Evolutionary conservation across 2,797 vertebrate genomes (phyloP).

Genomic region (Poeciliopsis turneri): DNA sequence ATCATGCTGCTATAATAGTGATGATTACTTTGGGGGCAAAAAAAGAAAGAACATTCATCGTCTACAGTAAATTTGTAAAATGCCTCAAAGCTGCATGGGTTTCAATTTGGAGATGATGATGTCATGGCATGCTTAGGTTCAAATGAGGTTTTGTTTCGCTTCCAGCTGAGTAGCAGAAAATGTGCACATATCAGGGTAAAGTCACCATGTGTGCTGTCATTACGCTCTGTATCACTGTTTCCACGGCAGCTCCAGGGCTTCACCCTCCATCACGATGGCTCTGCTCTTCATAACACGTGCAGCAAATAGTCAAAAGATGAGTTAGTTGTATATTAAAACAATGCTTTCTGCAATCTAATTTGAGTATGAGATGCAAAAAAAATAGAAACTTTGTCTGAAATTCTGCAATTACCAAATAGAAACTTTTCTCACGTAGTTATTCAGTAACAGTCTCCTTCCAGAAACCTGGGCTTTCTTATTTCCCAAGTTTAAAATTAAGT

Average conservation of each 20-base stretch:
- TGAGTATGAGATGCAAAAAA: slow-evolving; percentile 8
- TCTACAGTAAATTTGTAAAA: slow-evolving; percentile 6
- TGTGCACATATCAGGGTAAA: slow-evolving; percentile 7
- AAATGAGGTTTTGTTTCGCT: slow-evolving; percentile 29
- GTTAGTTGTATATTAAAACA: slow-evolving; percentile 14
- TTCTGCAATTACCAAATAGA: slow-evolving; percentile 22
- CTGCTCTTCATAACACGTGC: slow-evolving; percentile 1
- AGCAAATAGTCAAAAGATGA: background rate
- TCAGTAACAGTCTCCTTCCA: slow-evolving; percentile 15
- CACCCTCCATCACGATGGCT: slow-evolving; percentile 1
- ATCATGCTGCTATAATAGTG: background rate
- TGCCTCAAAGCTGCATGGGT: slow-evolving; percentile 11
- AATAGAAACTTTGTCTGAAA: slow-evolving; percentile 26
- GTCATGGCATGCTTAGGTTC: slow-evolving; percentile 18
- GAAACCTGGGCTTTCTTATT: slow-evolving; percentile 21
- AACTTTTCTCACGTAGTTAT: slow-evolving; percentile 1
- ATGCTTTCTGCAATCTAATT: background rate
- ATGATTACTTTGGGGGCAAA: background rate
- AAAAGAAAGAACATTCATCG: background rate
- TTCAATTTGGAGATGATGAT: slow-evolving; percentile 12
- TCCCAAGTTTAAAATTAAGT: slow-evolving; percentile 16
- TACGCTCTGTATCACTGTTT: slow-evolving; percentile 15
- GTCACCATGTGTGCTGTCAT: slow-evolving; percentile 23
- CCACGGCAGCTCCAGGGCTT: slow-evolving; percentile 12
- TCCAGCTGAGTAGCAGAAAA: slow-evolving; percentile 35